phyloP scores from a whole-genome alignment of 2,797 vertebrate genomes.

The Kryptopterus vitreolus region DNA sequence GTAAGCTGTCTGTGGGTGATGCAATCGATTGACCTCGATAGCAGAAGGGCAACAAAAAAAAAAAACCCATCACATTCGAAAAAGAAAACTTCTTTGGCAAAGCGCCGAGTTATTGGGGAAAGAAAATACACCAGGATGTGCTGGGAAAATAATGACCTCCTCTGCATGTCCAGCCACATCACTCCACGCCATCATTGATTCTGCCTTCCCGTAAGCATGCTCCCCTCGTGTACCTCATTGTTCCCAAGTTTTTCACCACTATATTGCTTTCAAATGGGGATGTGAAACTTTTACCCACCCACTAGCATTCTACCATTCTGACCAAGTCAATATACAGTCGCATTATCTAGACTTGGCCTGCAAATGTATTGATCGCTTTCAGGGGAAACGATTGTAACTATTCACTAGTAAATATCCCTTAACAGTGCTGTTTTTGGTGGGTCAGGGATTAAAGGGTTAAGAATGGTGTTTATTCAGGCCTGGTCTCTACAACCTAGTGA shows the following conservation, averaged over 20 bases:
- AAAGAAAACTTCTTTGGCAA: not conserved
- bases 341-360: not conserved
- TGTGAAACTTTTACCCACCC: not conserved
- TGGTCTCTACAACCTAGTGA: not conserved
- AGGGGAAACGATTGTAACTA: not conserved
- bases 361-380: not conserved
- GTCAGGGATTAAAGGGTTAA: not conserved
- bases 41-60: not conserved
- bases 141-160: not conserved
- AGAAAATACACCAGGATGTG: not conserved
- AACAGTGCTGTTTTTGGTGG: not conserved
- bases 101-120: not conserved
- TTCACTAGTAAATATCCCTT: not conserved
- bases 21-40: not conserved
- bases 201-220: not conserved
- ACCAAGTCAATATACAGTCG: not conserved
- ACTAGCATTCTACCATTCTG: not conserved
- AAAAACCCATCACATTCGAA: not conserved
- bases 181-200: not conserved
- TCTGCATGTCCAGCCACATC: conserved; percentile 2
- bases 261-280: not conserved
- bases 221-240: not conserved
- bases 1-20: not conserved
- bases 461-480: not conserved
- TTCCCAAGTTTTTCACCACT: not conserved